phyloP scores from a whole-genome alignment of 2,797 vertebrate genomes.

The Dermochelys coriacea region DNA sequence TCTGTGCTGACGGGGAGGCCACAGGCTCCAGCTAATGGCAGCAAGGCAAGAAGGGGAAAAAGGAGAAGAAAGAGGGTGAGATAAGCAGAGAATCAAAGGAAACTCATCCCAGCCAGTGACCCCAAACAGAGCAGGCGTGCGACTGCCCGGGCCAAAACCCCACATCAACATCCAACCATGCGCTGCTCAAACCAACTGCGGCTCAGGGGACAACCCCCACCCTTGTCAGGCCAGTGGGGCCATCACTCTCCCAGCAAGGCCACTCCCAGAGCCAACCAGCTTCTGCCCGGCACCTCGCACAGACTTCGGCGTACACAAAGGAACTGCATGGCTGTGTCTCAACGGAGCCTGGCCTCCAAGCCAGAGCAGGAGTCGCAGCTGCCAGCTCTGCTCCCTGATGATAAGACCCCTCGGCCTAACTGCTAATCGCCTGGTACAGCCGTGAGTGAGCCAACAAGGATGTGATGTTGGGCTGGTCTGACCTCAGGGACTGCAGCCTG shows the following conservation, averaged over 20 bases:
- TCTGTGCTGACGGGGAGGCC: constrained; percentile 76
- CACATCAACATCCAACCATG: neutral
- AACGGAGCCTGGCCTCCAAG: neutral
- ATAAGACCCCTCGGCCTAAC: no score
- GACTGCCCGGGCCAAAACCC: neutral
- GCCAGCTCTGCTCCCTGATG: no score
- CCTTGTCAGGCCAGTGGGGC: neutral
- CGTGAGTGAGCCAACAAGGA: neutral
- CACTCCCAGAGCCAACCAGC: neutral
- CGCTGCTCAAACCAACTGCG: neutral
- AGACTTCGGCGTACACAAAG: neutral
- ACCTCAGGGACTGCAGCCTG: neutral
- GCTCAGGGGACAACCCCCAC: neutral
- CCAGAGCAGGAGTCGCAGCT: neutral
- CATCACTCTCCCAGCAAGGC: no score
- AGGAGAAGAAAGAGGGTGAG: constrained; percentile 56
- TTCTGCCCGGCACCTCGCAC: no score
- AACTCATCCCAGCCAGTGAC: neutral
- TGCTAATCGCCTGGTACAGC: neutral
- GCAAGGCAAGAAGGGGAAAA: constrained; percentile 79
- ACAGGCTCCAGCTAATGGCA: constrained; percentile 87
- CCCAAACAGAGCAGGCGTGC: neutral
- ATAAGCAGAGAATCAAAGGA: neutral
- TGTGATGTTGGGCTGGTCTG: neutral
- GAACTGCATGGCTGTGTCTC: no score